Conservation (phyloP, 2,888 invertebrate species). For the Dysmachus trigonus region DNA sequence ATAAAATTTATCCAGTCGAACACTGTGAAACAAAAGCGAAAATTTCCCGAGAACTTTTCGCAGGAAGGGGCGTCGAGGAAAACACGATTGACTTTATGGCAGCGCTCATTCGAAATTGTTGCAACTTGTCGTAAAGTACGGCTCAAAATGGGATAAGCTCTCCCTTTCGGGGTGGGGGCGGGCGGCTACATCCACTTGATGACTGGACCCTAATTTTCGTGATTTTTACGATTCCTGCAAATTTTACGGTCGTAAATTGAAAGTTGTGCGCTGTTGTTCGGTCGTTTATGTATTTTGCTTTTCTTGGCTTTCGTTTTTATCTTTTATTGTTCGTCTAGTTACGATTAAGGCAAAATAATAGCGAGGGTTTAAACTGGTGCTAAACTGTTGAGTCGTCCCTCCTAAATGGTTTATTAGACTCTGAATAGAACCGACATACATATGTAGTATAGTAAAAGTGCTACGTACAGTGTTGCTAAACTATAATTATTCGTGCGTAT, state of each 20-base stretch:
- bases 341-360: neutral
- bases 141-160: neutral
- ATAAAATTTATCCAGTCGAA: neutral
- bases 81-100: neutral
- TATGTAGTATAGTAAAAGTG: too few relatives aligned
- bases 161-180: neutral
- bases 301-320: neutral
- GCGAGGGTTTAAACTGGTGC: neutral
- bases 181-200: neutral
- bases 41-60: neutral
- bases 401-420: neutral
- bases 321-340: neutral
- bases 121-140: neutral
- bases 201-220: conserved; percentile 16
- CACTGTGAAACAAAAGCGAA: neutral
- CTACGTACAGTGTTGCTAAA: too few relatives aligned
- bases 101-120: neutral
- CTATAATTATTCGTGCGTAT: too few relatives aligned
- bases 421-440: too few relatives aligned
- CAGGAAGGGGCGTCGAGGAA: neutral
- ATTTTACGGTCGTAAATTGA: conserved; percentile 9
- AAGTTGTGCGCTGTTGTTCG: neutral
- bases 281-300: neutral
- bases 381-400: neutral
- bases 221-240: conserved; percentile 5